Conservation (phyloP, 2,113 vertebrate genomes). For the Equus quagga region DNA sequence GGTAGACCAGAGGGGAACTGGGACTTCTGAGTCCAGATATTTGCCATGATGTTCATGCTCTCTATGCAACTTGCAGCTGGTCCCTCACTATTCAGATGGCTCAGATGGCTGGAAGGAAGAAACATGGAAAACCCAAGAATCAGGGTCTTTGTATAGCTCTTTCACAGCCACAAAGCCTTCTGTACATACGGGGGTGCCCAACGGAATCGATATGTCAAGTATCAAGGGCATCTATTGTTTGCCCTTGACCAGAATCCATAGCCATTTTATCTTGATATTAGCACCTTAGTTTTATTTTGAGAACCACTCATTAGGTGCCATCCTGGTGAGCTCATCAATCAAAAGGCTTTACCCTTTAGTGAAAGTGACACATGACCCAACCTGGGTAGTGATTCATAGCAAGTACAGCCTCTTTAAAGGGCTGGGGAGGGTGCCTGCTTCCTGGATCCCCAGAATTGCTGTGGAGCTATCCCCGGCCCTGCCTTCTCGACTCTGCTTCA, state of each 20-base stretch:
- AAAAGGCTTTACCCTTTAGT: neutral
- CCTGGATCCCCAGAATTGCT: neutral
- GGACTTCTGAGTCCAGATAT: neutral
- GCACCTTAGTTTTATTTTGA: neutral
- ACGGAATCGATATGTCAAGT: rapidly evolving
- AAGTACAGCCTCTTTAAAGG: neutral
- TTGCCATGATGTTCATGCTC: neutral
- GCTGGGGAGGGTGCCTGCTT: neutral
- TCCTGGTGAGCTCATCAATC: neutral
- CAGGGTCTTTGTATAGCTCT: neutral
- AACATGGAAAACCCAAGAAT: neutral
- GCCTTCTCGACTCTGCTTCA: neutral
- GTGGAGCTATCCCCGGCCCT: neutral
- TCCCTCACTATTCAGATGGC: neutral
- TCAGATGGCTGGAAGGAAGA: neutral
- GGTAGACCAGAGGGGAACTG: neutral
- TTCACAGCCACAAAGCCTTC: neutral
- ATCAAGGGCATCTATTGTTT: rapidly evolving
- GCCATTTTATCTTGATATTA: neutral
- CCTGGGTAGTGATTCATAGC: neutral
- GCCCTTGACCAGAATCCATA: too few relatives aligned
- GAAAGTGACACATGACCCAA: neutral
- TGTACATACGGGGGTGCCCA: rapidly evolving
- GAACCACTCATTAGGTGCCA: neutral
- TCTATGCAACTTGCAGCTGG: neutral